phyloP scores from a whole-genome alignment of 2,888 invertebrate species.

The Xylocampa areola region DNA sequence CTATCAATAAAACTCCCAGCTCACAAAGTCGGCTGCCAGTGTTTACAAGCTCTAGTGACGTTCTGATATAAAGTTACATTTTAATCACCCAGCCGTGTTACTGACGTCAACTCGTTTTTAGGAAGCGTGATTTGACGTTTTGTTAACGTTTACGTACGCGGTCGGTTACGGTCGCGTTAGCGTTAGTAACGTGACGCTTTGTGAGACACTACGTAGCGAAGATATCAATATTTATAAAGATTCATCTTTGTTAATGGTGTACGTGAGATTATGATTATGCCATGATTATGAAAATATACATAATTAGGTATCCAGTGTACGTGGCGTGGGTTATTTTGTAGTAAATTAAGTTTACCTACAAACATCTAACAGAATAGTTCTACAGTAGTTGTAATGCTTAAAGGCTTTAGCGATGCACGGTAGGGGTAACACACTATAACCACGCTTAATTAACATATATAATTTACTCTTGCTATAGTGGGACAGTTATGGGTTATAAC shows the following conservation, averaged over 20 bases:
- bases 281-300: background rate
- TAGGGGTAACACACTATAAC: no score
- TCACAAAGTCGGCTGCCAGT: constrained; percentile 49
- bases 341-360: no score
- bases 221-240: constrained; percentile 45
- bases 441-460: no score
- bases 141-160: constrained; percentile 16
- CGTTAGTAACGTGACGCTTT: constrained; percentile 36
- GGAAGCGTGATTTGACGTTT: constrained; percentile 49
- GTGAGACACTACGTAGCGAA: constrained; percentile 7
- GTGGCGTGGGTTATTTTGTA: no score
- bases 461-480: no score
- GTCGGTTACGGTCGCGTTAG: constrained; percentile 17
- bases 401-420: no score
- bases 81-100: constrained; percentile 64
- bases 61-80: constrained; percentile 73
- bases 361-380: no score
- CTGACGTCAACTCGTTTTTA: constrained; percentile 64
- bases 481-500: no score
- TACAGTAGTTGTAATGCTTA: no score
- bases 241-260: constrained; percentile 30
- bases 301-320: no score
- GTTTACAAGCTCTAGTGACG: constrained; percentile 66
- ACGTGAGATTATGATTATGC: constrained; percentile 22
- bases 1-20: constrained; percentile 14